phyloP scores from a whole-genome alignment of 2,113 vertebrate genomes.

The Cairina moschata region DNA sequence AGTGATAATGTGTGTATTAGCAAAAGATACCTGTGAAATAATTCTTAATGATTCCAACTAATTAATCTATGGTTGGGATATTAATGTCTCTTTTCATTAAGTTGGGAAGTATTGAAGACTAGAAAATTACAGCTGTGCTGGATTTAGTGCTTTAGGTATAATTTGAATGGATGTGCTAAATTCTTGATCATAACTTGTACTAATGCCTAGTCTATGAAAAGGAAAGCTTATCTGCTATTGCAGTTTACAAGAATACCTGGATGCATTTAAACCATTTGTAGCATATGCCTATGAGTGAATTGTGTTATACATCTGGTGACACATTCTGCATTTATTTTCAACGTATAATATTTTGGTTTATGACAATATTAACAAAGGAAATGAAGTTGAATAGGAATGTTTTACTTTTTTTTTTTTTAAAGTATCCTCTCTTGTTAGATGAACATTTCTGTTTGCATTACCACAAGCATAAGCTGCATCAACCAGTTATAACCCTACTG shows the following conservation, averaged over 20 bases:
- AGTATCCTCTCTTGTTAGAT: neutral
- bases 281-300: neutral
- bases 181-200: constrained; percentile 18
- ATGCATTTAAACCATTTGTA: constrained; percentile 1
- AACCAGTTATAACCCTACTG: neutral
- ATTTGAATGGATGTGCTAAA: constrained; percentile 43
- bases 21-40: constrained; percentile 49
- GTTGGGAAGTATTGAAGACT: constrained; percentile 65
- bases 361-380: neutral
- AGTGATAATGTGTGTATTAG: constrained; percentile 27
- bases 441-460: neutral
- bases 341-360: neutral
- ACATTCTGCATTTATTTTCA: neutral
- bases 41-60: constrained; percentile 47
- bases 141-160: constrained; percentile 14
- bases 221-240: neutral
- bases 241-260: neutral
- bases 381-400: neutral
- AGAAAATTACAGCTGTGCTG: constrained; percentile 56
- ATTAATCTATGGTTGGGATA: constrained; percentile 62
- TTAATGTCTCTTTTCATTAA: constrained; percentile 70
- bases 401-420: neutral
- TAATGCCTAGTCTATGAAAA: constrained; percentile 16
- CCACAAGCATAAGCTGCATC: neutral
- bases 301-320: neutral